Conservation (phyloP, 2,113 vertebrate species). For the Onychostoma macrolepis region DNA sequence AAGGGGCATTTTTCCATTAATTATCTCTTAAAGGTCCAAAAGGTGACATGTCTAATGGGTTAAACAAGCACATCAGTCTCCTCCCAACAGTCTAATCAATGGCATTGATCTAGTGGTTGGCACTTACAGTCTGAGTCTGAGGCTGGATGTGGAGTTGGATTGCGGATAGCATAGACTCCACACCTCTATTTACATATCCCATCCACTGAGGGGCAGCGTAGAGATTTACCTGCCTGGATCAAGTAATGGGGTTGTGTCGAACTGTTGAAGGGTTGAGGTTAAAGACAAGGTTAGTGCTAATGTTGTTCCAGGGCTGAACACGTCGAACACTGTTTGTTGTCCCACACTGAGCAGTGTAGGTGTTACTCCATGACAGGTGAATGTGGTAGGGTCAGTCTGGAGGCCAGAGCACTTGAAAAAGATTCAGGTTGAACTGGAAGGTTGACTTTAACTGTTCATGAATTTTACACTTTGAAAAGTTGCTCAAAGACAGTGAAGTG, state of each 20-base stretch:
- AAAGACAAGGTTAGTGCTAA: neutral
- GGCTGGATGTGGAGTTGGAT: constrained; percentile 45
- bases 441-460: constrained; percentile 23
- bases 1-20: neutral
- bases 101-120: constrained; percentile 58
- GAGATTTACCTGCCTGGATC: neutral
- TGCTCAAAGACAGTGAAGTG: constrained; percentile 26
- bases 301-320: neutral
- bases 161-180: neutral
- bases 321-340: neutral
- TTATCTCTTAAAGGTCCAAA: neutral
- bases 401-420: constrained; percentile 36
- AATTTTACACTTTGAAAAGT: constrained; percentile 46
- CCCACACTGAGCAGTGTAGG: constrained; percentile 7
- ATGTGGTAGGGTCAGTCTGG: constrained; percentile 25
- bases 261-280: neutral
- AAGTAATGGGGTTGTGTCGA: neutral
- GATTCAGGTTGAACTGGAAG: neutral
- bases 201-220: neutral
- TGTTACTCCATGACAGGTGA: constrained; percentile 35
- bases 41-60: neutral
- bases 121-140: constrained; percentile 30
- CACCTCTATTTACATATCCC: neutral
- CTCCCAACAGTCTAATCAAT: constrained; percentile 57
- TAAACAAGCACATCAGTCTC: constrained; percentile 17